These are phyloP conservation scores for Acleris laterana DNA, from an alignment of 2,888 invertebrate species.

Conservation along the genomic window DNA sequence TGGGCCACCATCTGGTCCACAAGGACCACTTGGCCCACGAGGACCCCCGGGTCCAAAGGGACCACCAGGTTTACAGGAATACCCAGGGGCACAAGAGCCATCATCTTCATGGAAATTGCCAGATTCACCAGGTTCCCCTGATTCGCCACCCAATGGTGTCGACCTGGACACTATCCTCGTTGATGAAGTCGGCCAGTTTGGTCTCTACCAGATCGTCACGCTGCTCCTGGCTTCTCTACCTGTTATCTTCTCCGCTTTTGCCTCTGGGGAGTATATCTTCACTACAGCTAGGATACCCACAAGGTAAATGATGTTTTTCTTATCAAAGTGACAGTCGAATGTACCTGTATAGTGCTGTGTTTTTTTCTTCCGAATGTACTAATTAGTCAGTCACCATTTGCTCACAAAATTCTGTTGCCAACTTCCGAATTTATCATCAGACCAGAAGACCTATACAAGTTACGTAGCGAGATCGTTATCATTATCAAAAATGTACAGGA, in stretches of 20 bases:
- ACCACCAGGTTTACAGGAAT: neutral
- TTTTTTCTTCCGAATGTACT: too few species aligned
- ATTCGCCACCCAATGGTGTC: constrained; percentile 43
- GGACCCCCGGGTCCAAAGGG: neutral
- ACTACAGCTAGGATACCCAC: constrained; percentile 73
- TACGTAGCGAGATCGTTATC: too few species aligned
- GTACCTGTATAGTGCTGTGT: too few species aligned
- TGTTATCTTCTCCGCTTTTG: constrained; percentile 74
- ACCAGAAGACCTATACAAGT: too few species aligned
- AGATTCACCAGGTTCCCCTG: neutral
- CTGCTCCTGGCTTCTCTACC: constrained; percentile 68
- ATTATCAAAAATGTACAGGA: too few species aligned
- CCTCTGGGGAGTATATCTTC: constrained; percentile 75
- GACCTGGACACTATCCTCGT: constrained; percentile 70
- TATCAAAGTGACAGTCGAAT: neutral
- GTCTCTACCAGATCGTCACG: constrained; percentile 68
- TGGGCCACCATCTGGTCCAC: neutral
- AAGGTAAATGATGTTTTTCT: constrained; percentile 53
- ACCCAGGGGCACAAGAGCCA: neutral
- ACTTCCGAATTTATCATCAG: too few species aligned
- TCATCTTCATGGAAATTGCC: neutral
- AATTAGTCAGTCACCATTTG: too few species aligned
- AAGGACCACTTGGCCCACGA: neutral
- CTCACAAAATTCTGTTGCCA: too few species aligned
- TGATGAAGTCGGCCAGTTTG: constrained; percentile 74